Evolutionary conservation across 2,113 vertebrate genomes (phyloP).

Genomic region (Chaetodon trifascialis): DNA sequence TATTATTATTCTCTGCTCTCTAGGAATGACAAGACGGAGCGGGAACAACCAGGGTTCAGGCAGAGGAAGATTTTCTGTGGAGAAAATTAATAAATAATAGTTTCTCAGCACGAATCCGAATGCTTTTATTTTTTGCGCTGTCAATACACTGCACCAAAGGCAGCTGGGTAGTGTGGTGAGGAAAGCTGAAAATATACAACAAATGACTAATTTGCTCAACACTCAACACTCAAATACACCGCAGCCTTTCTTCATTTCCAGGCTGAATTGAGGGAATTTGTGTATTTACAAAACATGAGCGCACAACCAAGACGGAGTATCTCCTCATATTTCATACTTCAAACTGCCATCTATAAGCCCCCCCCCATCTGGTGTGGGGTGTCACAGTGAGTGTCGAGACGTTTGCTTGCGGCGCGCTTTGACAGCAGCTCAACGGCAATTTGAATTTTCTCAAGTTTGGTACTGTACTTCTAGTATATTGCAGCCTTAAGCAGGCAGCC

Average conservation of each 20-base stretch:
- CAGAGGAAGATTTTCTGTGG: background rate
- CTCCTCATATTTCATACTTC: conserved; percentile 34
- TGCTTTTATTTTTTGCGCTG: too few relatives aligned
- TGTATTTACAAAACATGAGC: conserved; percentile 10
- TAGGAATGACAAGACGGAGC: conserved; percentile 25
- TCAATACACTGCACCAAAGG: too few relatives aligned
- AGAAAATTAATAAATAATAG: too few relatives aligned
- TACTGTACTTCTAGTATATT: conserved; percentile 14
- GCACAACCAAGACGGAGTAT: background rate
- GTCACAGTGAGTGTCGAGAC: conserved; percentile 10
- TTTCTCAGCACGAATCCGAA: too few relatives aligned
- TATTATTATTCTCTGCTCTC: conserved; percentile 33
- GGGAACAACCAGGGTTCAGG: background rate
- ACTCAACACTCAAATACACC: too few relatives aligned
- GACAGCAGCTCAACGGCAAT: conserved; percentile 46
- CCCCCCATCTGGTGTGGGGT: conserved; percentile 4
- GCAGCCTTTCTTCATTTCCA: background rate
- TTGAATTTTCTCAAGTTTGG: conserved; percentile 33
- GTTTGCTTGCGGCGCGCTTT: conserved; percentile 34
- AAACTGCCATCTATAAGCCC: conserved; percentile 13
- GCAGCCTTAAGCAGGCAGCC: conserved; percentile 33
- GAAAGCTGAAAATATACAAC: too few relatives aligned
- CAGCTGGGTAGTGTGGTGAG: too few relatives aligned
- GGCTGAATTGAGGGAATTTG: conserved; percentile 11
- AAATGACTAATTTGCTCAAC: too few relatives aligned